phyloP scores from a whole-genome alignment of 2,888 invertebrate genomes.

The Rhingia campestris region DNA sequence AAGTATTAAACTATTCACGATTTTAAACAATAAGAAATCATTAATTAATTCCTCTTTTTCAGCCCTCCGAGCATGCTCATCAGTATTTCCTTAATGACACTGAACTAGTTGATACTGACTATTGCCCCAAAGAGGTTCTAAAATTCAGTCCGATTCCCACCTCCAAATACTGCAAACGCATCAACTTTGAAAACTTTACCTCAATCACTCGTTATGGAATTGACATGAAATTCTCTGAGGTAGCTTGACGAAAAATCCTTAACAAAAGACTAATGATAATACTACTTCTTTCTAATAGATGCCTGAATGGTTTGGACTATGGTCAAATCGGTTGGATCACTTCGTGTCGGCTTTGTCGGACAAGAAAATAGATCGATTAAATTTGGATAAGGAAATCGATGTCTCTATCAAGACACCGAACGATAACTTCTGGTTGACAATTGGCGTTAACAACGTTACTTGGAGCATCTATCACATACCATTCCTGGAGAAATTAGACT shows the following conservation, averaged over 20 bases:
- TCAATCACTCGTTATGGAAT: constrained; percentile 81
- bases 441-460: constrained; percentile 80
- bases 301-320: constrained; percentile 81
- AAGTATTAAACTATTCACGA: constrained; percentile 70
- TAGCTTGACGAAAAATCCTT: constrained; percentile 56
- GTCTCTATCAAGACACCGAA: constrained; percentile 80
- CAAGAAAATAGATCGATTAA: constrained; percentile 79
- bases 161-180: constrained; percentile 81
- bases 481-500: constrained; percentile 81
- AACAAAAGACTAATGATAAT: background rate
- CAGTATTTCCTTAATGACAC: constrained; percentile 80
- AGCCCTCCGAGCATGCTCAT: constrained; percentile 81
- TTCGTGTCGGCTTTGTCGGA: constrained; percentile 81
- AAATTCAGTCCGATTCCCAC: constrained; percentile 82
- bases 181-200: constrained; percentile 81
- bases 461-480: constrained; percentile 82
- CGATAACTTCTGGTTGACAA: constrained; percentile 80
- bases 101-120: constrained; percentile 79
- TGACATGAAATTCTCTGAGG: constrained; percentile 81
- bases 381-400: constrained; percentile 80
- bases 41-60: background rate
- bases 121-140: constrained; percentile 82
- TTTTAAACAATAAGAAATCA: background rate
- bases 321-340: constrained; percentile 81
- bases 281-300: constrained; percentile 76